A percentile compares a stretch with the other conserved stretches of the same genome.
Evolutionary conservation across 2,797 vertebrate genomes (phyloP).

Genomic region (Cercopithecus petaurista): DNA sequence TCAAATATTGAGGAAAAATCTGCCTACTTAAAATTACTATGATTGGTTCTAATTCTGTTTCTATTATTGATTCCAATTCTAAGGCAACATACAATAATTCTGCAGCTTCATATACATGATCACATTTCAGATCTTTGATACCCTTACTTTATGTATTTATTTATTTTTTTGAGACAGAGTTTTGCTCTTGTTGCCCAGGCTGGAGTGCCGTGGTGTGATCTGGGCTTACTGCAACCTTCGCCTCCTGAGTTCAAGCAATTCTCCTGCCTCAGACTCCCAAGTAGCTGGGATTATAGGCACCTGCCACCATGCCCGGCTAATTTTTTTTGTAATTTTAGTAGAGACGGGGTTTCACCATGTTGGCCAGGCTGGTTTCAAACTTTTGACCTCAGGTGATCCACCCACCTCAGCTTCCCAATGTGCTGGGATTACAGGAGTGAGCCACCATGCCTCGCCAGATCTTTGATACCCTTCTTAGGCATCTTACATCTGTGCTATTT

Average conservation of each 20-base stretch:
- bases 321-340: neutral
- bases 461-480: neutral
- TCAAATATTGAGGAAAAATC: neutral
- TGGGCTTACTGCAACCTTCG: fast-evolving
- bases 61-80: neutral
- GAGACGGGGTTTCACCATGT: neutral
- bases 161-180: neutral
- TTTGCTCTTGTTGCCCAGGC: neutral
- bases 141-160: neutral
- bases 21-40: neutral
- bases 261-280: neutral
- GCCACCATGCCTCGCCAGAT: neutral
- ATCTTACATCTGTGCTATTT: neutral
- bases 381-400: neutral
- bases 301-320: neutral
- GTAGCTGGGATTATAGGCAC: neutral
- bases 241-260: neutral
- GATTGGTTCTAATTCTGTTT: neutral
- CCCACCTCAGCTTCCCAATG: neutral
- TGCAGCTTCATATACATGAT: neutral
- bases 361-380: neutral
- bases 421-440: neutral
- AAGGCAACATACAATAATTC: neutral
- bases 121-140: neutral
- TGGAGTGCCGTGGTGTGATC: neutral